Conservation (phyloP, 2,113 vertebrate genomes). For the Ailuropoda melanoleuca region DNA sequence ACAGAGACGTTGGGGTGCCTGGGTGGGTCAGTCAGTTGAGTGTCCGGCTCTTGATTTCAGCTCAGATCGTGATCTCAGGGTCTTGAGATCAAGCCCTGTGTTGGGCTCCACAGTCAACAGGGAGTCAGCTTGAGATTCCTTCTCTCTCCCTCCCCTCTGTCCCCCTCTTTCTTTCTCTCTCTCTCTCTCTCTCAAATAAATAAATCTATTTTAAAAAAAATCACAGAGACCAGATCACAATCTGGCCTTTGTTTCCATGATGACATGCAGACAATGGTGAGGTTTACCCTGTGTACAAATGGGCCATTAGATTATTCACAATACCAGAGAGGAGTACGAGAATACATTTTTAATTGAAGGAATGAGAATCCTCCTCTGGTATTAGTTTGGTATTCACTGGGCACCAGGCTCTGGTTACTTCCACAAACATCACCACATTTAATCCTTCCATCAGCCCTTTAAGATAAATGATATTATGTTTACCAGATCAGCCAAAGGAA, state of each 20-base stretch:
- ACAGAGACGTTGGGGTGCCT: not conserved
- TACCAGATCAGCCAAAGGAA: not conserved
- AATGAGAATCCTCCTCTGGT: not conserved
- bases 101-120: not conserved
- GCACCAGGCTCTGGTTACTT: not conserved
- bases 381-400: not conserved
- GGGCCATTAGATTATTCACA: not conserved
- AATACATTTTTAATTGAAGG: not conserved
- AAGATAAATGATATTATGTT: not conserved
- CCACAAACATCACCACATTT: not conserved
- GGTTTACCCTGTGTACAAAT: not conserved
- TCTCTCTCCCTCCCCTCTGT: not conserved
- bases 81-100: not conserved
- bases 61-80: not conserved
- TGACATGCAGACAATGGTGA: not conserved
- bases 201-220: not conserved
- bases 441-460: not conserved
- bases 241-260: not conserved
- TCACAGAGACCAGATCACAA: too few species aligned
- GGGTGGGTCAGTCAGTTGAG: not conserved
- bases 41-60: fast-evolving
- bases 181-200: not conserved
- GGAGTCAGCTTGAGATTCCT: not conserved
- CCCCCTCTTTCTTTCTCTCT: not conserved
- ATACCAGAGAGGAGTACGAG: not conserved